phyloP scores from a whole-genome alignment of 2,888 invertebrate species.

The Anthrax anthrax region DNA sequence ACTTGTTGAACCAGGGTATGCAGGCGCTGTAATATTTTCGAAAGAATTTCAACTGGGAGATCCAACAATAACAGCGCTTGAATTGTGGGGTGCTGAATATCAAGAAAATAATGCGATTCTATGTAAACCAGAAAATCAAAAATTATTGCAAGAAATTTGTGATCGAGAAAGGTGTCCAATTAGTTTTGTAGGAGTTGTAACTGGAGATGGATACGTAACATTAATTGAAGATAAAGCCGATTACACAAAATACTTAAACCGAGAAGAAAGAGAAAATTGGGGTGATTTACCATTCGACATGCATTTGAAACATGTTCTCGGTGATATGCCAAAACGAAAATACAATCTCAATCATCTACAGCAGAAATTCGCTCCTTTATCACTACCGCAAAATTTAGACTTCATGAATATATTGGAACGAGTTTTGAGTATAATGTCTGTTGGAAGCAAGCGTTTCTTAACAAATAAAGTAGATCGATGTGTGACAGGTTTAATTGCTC shows the following conservation, averaged over 20 bases:
- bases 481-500: constrained; percentile 87
- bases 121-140: constrained; percentile 50
- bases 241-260: constrained; percentile 31
- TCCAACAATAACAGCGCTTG: constrained; percentile 81
- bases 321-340: constrained; percentile 65
- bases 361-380: constrained; percentile 38
- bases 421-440: constrained; percentile 77
- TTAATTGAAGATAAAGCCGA: constrained; percentile 45
- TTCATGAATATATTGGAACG: constrained; percentile 55
- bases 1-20: constrained; percentile 68
- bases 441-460: constrained; percentile 87
- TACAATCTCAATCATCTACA: constrained; percentile 33
- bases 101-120: constrained; percentile 91
- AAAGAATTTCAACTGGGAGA: constrained; percentile 83
- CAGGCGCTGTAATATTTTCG: constrained; percentile 81
- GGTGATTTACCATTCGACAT: constrained; percentile 68
- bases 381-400: constrained; percentile 37
- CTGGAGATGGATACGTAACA: constrained; percentile 66
- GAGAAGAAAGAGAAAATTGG: constrained; percentile 27
- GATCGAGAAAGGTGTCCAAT: constrained; percentile 83
- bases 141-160: constrained; percentile 57
- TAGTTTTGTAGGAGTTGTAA: constrained; percentile 83
- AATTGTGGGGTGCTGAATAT: constrained; percentile 97
- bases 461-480: constrained; percentile 94
- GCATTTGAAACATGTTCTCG: constrained; percentile 76